Conservation (phyloP, 2,888 invertebrate species). For the Hipparchia sbordonii region DNA sequence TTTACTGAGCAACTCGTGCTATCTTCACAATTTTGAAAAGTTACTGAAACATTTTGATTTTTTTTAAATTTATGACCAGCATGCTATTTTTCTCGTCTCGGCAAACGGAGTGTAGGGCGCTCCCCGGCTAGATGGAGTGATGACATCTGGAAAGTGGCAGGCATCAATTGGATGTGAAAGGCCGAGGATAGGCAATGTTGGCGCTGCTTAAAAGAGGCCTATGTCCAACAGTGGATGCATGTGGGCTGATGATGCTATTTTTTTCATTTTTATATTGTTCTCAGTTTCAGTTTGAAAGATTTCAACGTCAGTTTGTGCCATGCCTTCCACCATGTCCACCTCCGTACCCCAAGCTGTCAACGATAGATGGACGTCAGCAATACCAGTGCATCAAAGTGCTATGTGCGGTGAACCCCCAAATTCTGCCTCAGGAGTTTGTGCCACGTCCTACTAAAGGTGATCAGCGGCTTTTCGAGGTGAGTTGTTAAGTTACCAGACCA, state of each 20-base stretch:
- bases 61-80: background rate
- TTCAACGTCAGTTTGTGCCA: slow-evolving; percentile 51
- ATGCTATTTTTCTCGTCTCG: too few species aligned
- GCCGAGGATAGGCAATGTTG: too few species aligned
- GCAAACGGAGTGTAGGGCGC: too few species aligned
- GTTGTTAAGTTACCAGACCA: background rate
- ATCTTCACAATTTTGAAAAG: background rate
- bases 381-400: slow-evolving; percentile 60
- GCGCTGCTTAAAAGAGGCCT: too few species aligned
- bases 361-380: slow-evolving; percentile 56
- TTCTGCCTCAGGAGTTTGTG: slow-evolving; percentile 50
- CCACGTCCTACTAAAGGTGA: slow-evolving; percentile 56
- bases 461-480: slow-evolving; percentile 58
- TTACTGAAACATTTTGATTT: background rate
- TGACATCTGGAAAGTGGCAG: too few species aligned
- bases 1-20: too few species aligned
- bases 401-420: slow-evolving; percentile 49
- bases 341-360: slow-evolving; percentile 58
- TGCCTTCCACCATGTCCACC: slow-evolving; percentile 52
- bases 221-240: too few species aligned
- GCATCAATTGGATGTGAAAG: too few species aligned
- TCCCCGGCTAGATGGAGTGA: too few species aligned
- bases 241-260: too few species aligned
- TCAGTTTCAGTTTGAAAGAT: slow-evolving; percentile 44
- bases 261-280: background rate